phyloP scores from a whole-genome alignment of 2,113 vertebrate species.

The Stigmatopora nigra region DNA sequence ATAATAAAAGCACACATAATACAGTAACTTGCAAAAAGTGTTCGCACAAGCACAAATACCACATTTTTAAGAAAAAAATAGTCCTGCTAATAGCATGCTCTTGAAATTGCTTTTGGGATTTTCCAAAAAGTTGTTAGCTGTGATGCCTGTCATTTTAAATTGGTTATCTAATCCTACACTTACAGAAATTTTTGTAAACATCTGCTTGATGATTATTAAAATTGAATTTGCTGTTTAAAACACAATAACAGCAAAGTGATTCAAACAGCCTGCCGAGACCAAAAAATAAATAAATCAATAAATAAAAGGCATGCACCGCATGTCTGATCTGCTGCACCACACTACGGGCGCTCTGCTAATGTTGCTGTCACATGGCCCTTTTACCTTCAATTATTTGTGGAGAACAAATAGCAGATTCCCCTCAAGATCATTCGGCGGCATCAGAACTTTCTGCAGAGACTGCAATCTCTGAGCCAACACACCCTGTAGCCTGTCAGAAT shows the following conservation, averaged over 20 bases:
- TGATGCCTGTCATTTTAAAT: background rate
- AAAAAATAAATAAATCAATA: background rate
- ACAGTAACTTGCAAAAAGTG: no score
- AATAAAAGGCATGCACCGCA: background rate
- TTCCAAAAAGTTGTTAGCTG: background rate
- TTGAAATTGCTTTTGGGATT: background rate
- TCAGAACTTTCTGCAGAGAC: constrained; percentile 22
- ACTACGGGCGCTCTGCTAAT: constrained; percentile 22
- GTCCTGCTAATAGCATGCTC: background rate
- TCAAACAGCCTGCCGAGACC: background rate
- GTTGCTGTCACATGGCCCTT: constrained; percentile 45
- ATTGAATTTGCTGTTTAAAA: constrained; percentile 1
- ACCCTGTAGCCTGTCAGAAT: constrained; percentile 47
- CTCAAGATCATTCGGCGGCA: constrained; percentile 24
- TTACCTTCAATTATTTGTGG: constrained; percentile 34
- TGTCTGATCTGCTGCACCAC: constrained; percentile 8
- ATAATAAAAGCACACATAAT: no score
- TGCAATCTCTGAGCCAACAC: constrained; percentile 22
- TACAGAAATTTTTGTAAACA: background rate
- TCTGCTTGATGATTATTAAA: background rate
- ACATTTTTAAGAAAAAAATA: background rate
- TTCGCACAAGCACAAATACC: background rate
- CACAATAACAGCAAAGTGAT: constrained; percentile 5
- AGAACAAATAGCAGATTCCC: constrained; percentile 33
- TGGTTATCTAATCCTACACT: background rate